These are phyloP conservation scores for Auanema sp. DNA, from an alignment of 2,888 invertebrate genomes.

Conservation along the genomic window DNA sequence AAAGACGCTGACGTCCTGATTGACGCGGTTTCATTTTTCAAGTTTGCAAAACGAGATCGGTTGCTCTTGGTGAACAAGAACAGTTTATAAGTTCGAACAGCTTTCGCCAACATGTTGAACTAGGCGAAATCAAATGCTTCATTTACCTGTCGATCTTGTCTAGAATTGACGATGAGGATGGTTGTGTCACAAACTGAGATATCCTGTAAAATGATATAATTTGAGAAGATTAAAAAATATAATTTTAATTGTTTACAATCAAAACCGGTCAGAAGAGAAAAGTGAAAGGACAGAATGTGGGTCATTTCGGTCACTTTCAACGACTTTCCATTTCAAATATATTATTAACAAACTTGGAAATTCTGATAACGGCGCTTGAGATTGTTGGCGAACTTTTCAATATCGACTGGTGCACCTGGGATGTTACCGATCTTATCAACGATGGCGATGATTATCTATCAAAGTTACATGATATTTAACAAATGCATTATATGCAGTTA, in stretches of 20 bases:
- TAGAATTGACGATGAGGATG: slow-evolving; percentile 61
- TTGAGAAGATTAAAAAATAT: not conserved
- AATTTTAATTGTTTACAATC: not conserved
- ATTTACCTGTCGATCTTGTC: slow-evolving; percentile 55
- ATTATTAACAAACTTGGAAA: slow-evolving; percentile 49
- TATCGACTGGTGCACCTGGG: slow-evolving; percentile 50
- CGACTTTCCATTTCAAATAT: not conserved
- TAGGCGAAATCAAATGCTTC: not conserved
- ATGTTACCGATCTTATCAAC: slow-evolving; percentile 56
- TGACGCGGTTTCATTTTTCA: not conserved
- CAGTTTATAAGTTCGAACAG: slow-evolving; percentile 6
- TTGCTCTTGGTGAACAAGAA: not conserved
- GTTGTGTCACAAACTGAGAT: slow-evolving; percentile 58
- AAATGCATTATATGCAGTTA: not conserved
- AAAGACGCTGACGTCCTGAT: too few species aligned
- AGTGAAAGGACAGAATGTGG: too few species aligned
- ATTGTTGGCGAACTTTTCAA: slow-evolving; percentile 62
- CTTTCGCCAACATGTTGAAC: too few species aligned
- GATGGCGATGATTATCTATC: slow-evolving; percentile 53
- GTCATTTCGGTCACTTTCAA: too few species aligned
- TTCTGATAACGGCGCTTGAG: slow-evolving; percentile 56
- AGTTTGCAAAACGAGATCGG: too few species aligned
- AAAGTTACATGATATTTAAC: not conserved
- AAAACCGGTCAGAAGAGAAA: not conserved
- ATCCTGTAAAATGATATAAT: slow-evolving; percentile 43